Evolutionary conservation across 2,888 invertebrate species (phyloP).

Genomic region (Rhaphigaster nebulosa): DNA sequence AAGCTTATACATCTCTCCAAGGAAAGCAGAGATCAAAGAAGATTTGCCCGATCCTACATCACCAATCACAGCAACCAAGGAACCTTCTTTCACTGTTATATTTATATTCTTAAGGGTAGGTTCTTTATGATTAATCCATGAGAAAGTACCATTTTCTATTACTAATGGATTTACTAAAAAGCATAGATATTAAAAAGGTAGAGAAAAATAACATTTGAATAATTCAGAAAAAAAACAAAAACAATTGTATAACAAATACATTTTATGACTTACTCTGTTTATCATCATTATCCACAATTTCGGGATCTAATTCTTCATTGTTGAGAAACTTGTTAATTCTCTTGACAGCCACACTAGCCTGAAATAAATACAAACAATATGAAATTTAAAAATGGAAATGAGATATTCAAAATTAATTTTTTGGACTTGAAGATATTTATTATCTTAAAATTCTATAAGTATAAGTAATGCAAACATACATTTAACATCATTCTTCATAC

Average conservation of each 20-base stretch:
- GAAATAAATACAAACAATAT: slow-evolving; percentile 51
- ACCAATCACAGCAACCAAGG: slow-evolving; percentile 88
- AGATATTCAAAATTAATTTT: too few relatives aligned
- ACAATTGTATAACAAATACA: background rate
- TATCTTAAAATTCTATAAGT: too few relatives aligned
- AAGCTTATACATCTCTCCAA: slow-evolving; percentile 91
- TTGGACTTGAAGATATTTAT: too few relatives aligned
- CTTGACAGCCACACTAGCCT: slow-evolving; percentile 72
- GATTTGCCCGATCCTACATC: slow-evolving; percentile 91
- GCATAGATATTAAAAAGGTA: background rate
- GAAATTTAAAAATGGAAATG: too few relatives aligned
- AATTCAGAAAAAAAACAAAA: background rate
- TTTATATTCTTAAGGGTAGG: slow-evolving; percentile 82
- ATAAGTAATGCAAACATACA: too few relatives aligned
- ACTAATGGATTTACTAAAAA: slow-evolving; percentile 12
- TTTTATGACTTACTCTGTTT: slow-evolving; percentile 66
- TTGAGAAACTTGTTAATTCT: slow-evolving; percentile 73
- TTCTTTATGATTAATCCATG: slow-evolving; percentile 69
- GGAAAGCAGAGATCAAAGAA: slow-evolving; percentile 87
- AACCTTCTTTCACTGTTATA: slow-evolving; percentile 76
- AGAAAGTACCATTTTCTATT: slow-evolving; percentile 55
- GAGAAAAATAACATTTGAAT: background rate
- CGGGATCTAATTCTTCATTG: slow-evolving; percentile 72
- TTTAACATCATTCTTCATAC: too few relatives aligned
- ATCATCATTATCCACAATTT: slow-evolving; percentile 68